Percentiles rank a stretch among this genome's conserved stretches.
Evolutionary conservation across 2,113 vertebrate species (phyloP).

Genomic region (Myocastor coypus): DNA sequence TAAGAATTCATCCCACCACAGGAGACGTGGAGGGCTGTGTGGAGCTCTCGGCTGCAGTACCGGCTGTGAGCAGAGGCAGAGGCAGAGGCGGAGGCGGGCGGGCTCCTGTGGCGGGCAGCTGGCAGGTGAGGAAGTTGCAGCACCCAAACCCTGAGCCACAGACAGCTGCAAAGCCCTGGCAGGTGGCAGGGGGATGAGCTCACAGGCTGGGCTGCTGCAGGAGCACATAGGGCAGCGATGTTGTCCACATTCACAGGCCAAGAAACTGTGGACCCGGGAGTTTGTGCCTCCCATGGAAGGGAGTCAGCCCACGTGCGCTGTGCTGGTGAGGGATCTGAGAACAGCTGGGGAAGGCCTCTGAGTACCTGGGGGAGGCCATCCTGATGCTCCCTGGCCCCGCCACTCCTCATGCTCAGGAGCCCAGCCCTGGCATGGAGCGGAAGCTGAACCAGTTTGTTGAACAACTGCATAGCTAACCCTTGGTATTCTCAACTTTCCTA

Average conservation of each 20-base stretch:
- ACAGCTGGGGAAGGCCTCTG: background rate
- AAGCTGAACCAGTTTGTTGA: fast-evolving
- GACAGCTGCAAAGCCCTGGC: no score
- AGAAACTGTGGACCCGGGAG: fast-evolving
- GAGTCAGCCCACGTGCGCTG: fast-evolving
- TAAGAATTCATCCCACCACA: background rate
- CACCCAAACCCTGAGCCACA: fast-evolving
- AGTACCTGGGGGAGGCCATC: fast-evolving
- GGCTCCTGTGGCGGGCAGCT: fast-evolving
- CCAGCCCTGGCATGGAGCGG: background rate
- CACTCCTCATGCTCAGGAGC: fast-evolving
- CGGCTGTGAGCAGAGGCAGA: background rate
- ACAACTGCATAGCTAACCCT: fast-evolving
- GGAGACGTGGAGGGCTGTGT: background rate
- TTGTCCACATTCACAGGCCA: fast-evolving
- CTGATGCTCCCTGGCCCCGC: background rate
- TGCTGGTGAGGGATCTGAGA: background rate
- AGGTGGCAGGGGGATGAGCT: fast-evolving
- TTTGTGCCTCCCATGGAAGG: fast-evolving
- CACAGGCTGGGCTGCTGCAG: background rate
- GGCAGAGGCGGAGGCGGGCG: background rate
- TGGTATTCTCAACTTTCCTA: fast-evolving
- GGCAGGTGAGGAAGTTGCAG: background rate
- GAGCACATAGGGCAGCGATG: background rate
- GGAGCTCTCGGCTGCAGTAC: no score